Conservation (phyloP, 2,888 invertebrate genomes). For the Conops quadrifasciatus region DNA sequence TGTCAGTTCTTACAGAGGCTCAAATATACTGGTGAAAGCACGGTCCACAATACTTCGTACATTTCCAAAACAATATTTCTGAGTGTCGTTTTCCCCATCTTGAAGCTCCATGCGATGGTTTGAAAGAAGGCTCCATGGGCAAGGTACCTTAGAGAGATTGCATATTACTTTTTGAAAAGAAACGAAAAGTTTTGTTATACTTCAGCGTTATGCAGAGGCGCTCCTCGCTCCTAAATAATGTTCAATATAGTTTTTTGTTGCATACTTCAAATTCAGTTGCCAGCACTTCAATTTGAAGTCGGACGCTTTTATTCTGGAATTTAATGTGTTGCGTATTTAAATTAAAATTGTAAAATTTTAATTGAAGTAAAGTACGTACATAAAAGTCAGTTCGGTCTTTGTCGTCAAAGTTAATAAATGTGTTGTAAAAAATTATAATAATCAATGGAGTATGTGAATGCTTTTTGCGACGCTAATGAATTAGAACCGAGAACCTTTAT, state of each 20-base stretch:
- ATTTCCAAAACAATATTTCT: constrained; percentile 36
- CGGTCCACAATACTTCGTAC: constrained; percentile 65
- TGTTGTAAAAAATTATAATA: not conserved
- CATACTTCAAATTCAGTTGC: too few relatives aligned
- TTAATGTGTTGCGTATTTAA: too few relatives aligned
- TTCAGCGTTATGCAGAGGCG: not conserved
- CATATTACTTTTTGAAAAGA: not conserved
- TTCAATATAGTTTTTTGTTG: too few relatives aligned
- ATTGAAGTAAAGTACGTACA: too few relatives aligned
- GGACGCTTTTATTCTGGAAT: too few relatives aligned
- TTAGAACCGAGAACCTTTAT: too few relatives aligned
- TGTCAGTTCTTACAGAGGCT: not conserved
- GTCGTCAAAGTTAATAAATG: not conserved
- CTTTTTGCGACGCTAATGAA: too few relatives aligned
- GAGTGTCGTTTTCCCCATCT: constrained; percentile 65
- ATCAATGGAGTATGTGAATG: not conserved
- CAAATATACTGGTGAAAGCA: constrained; percentile 42
- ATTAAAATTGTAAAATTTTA: too few relatives aligned
- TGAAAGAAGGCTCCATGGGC: constrained; percentile 40
- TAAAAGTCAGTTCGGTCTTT: too few relatives aligned
- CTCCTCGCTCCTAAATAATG: not conserved
- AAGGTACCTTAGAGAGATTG: constrained; percentile 5
- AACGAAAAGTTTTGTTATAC: not conserved
- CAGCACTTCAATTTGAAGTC: too few relatives aligned
- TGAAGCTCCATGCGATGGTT: constrained; percentile 35